These are phyloP conservation scores for Ceyx melanurus DNA, from an alignment of 2,113 vertebrate genomes.

Conservation along the genomic window DNA sequence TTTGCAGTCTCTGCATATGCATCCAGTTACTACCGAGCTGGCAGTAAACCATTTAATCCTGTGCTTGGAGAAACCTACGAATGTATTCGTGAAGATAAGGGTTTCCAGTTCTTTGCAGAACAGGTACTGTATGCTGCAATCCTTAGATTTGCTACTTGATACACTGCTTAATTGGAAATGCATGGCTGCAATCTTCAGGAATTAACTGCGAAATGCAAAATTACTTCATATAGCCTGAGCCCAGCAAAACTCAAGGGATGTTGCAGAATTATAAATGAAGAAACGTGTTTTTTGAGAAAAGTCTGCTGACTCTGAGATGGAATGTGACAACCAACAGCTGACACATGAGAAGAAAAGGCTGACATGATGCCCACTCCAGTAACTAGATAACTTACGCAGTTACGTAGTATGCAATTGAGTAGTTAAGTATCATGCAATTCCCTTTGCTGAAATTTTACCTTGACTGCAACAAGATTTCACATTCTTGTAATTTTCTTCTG, in stretches of 20 bases:
- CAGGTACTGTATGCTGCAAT: conserved; percentile 79
- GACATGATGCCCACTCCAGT: not conserved
- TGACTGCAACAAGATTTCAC: not conserved
- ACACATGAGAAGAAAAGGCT: not conserved
- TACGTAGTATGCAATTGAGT: not conserved
- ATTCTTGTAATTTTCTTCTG: not conserved
- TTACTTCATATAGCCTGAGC: not conserved
- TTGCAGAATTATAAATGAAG: not conserved
- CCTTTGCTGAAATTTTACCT: not conserved
- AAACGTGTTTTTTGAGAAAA: not conserved
- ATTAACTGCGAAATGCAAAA: not conserved
- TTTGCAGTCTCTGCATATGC: conserved; percentile 93
- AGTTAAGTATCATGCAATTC: not conserved
- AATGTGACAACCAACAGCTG: not conserved
- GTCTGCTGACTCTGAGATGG: not conserved
- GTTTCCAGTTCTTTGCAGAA: conserved; percentile 91
- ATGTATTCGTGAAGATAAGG: conserved; percentile 90
- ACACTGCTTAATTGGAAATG: not conserved
- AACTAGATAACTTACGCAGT: not conserved
- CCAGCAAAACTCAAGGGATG: not conserved
- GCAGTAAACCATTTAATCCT: conserved; percentile 97
- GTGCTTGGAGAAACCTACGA: conserved; percentile 96
- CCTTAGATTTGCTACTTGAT: not conserved
- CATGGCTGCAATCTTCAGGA: not conserved
- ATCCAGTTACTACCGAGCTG: conserved; percentile 92